Percentiles rank a stretch among this genome's conserved stretches.
phyloP scores from a whole-genome alignment of 2,888 invertebrate genomes.

The Tetragnatha montana region DNA sequence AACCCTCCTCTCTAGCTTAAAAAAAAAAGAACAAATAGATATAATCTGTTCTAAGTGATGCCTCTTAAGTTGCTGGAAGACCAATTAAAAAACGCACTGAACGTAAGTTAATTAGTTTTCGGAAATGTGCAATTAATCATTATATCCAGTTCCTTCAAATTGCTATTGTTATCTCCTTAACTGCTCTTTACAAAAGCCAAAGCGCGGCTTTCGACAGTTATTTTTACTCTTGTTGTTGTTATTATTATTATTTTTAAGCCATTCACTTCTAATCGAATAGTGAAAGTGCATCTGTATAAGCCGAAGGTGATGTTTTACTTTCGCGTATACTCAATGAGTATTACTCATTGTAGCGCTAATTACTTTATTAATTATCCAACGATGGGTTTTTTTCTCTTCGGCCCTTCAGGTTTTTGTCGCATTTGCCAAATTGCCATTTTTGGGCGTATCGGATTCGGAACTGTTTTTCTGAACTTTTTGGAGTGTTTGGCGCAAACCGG shows the following conservation, averaged over 20 bases:
- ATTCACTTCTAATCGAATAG: conserved; percentile 1
- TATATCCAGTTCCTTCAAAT: conserved; percentile 14
- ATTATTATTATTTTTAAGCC: neutral
- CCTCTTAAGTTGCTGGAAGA: neutral
- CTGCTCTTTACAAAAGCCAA: conserved; percentile 9
- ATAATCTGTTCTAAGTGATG: neutral
- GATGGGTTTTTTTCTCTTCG: conserved; percentile 5
- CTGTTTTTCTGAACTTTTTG: conserved; percentile 14
- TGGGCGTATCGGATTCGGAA: conserved; percentile 1
- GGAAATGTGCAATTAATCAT: conserved; percentile 43
- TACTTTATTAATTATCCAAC: conserved; percentile 43
- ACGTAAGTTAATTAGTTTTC: conserved; percentile 30
- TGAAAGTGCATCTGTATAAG: neutral
- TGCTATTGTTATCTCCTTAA: conserved; percentile 29
- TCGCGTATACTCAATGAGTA: too few species aligned
- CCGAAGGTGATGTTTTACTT: conserved; percentile 43
- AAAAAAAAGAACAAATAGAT: neutral
- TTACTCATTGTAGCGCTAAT: conserved; percentile 43
- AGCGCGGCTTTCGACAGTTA: conserved; percentile 1
- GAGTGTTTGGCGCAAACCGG: conserved; percentile 27
- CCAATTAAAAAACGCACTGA: neutral
- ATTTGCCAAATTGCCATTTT: neutral
- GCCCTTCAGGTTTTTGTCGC: neutral
- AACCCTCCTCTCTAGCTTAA: neutral
- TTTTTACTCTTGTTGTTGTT: neutral